A percentile compares a stretch with the other conserved stretches of the same genome.
Evolutionary conservation across 2,888 invertebrate genomes (phyloP).

Genomic region (Cerastoderma edule): DNA sequence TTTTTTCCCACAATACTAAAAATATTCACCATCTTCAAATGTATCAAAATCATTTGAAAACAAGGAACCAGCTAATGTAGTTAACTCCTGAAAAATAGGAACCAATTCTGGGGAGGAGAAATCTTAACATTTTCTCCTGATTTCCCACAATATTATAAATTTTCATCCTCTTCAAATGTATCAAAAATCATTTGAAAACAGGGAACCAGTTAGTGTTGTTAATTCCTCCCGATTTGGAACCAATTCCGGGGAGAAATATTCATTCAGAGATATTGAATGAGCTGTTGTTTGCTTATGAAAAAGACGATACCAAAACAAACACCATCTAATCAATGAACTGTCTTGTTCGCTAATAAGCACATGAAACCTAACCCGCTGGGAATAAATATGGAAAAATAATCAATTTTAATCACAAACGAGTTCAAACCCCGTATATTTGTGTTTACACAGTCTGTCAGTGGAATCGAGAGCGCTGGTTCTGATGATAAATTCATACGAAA

Average conservation of each 20-base stretch:
- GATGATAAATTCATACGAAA: constrained; percentile 61
- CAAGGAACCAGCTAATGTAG: too few species aligned
- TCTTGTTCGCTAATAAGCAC: constrained; percentile 64
- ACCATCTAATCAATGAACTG: constrained; percentile 67
- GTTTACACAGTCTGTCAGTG: constrained; percentile 68
- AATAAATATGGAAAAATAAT: constrained; percentile 71
- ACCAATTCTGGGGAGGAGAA: too few species aligned
- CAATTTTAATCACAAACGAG: constrained; percentile 77
- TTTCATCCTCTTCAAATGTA: too few species aligned
- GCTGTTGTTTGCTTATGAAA: constrained; percentile 70
- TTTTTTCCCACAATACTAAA: too few species aligned
- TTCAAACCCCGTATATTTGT: constrained; percentile 71
- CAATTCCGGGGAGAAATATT: background rate
- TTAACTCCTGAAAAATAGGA: too few species aligned
- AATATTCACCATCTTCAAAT: too few species aligned
- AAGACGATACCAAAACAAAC: constrained; percentile 67
- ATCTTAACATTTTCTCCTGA: too few species aligned
- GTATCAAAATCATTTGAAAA: too few species aligned
- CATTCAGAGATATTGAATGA: constrained; percentile 69
- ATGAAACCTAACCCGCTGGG: constrained; percentile 67
- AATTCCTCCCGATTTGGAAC: background rate
- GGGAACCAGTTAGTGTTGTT: constrained; percentile 2
- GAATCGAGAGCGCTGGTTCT: constrained; percentile 32
- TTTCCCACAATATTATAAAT: too few species aligned
- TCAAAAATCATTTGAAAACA: too few species aligned